A percentile compares a stretch with the other conserved stretches of the same genome.
phyloP scores from a whole-genome alignment of 2,888 invertebrate species.

The Diabrotica balteata region DNA sequence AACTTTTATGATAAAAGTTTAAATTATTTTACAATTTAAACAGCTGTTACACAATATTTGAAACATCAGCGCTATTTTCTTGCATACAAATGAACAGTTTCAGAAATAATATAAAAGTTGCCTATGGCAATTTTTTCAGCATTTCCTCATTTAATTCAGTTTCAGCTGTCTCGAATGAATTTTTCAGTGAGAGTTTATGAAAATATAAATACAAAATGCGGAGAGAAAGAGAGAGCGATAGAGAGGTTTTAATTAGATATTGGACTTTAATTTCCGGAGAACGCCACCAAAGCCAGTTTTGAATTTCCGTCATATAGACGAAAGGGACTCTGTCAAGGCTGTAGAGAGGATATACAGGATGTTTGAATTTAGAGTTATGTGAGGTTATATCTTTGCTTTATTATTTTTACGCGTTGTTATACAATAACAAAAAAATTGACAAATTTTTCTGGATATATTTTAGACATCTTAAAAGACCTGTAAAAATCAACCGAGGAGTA shows the following conservation, averaged over 20 bases:
- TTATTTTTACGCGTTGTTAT: no score
- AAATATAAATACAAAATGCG: conserved; percentile 17
- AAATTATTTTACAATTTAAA: no score
- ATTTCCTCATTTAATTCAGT: not conserved
- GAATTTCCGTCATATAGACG: conserved; percentile 25
- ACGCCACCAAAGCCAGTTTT: conserved; percentile 25
- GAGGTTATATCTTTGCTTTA: no score
- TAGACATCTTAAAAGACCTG: no score
- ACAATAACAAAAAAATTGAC: no score
- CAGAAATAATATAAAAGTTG: not conserved
- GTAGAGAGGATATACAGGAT: no score
- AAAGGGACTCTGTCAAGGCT: not conserved
- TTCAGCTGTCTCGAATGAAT: conserved; percentile 3
- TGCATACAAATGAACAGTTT: not conserved
- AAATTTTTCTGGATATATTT: no score
- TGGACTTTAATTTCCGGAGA: conserved; percentile 35
- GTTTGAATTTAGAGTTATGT: no score
- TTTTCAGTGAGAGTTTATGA: conserved; percentile 12
- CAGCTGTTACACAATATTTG: no score
- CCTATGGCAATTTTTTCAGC: not conserved
- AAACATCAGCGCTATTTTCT: no score
- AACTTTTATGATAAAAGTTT: not conserved
- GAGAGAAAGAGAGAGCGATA: not conserved
- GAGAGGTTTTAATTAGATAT: conserved; percentile 36
- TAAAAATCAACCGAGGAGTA: no score